Conservation (phyloP, 2,888 invertebrate genomes). For the Glaucopsyche alexis region DNA sequence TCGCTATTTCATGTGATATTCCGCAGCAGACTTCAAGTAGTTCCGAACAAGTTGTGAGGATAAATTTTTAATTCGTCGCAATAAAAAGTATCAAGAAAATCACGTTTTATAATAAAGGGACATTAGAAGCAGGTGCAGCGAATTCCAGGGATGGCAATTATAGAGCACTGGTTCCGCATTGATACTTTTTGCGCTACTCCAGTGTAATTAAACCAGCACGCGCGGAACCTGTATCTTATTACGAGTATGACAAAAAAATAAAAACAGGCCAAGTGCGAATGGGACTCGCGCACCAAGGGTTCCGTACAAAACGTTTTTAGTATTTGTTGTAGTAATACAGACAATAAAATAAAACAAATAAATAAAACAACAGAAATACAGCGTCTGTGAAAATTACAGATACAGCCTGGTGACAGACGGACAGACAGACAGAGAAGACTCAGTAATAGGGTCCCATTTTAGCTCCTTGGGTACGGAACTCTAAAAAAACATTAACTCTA, state of each 20-base stretch:
- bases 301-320: no score
- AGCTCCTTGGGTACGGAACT: no score
- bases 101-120: conserved; percentile 53
- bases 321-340: no score
- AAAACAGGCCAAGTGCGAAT: no score
- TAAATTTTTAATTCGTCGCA: background rate
- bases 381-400: no score
- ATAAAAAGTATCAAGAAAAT: conserved; percentile 41
- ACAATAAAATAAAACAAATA: no score
- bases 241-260: conserved; percentile 9
- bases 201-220: conserved; percentile 31
- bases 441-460: no score
- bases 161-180: conserved; percentile 62
- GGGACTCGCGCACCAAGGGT: no score
- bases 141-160: conserved; percentile 54
- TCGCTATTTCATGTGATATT: background rate
- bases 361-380: no score
- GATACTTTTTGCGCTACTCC: conserved; percentile 55
- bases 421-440: no score
- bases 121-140: conserved; percentile 59
- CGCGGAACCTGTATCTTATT: conserved; percentile 35
- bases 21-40: background rate
- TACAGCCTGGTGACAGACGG: no score
- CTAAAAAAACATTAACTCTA: conserved; percentile 30
- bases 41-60: background rate